Evolutionary conservation across 2,113 vertebrate species (phyloP).

Genomic region (Corythornis vintsioides): DNA sequence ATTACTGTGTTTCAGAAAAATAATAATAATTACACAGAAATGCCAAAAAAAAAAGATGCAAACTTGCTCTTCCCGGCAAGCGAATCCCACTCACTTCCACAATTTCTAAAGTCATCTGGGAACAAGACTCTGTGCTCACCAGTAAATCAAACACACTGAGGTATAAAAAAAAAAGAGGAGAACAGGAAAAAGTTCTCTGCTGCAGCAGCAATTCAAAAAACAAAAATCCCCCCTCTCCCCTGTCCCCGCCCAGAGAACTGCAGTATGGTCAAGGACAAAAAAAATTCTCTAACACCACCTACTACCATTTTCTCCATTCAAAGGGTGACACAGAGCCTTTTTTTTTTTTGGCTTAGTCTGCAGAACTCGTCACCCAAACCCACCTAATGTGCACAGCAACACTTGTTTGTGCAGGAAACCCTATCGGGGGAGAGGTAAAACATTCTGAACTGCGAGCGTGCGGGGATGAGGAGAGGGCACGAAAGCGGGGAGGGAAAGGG

Average conservation of each 20-base stretch:
- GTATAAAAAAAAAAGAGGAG: slow-evolving; percentile 74
- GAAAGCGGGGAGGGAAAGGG: slow-evolving; percentile 47
- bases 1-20: slow-evolving; percentile 48
- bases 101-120: slow-evolving; percentile 38
- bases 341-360: slow-evolving; percentile 75
- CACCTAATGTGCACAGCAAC: slow-evolving; percentile 70
- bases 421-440: slow-evolving; percentile 50
- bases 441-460: slow-evolving; percentile 34
- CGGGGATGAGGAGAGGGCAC: background rate
- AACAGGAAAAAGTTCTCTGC: slow-evolving; percentile 75
- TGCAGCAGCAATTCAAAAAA: slow-evolving; percentile 77
- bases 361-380: slow-evolving; percentile 64
- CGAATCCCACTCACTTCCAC: slow-evolving; percentile 57
- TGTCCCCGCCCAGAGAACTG: slow-evolving; percentile 53
- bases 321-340: slow-evolving; percentile 37
- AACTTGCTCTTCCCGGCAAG: slow-evolving; percentile 57
- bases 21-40: slow-evolving; percentile 45
- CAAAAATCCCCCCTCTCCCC: slow-evolving; percentile 24
- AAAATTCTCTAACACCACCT: slow-evolving; percentile 57
- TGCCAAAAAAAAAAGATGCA: slow-evolving; percentile 39
- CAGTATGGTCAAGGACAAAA: slow-evolving; percentile 73
- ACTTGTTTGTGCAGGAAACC: slow-evolving; percentile 70
- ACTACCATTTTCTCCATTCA: slow-evolving; percentile 48
- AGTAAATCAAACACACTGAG: slow-evolving; percentile 74
- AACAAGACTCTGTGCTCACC: slow-evolving; percentile 51